Conservation (phyloP, 1,140 invertebrate species). For the Pygmarrhopalites habei region DNA sequence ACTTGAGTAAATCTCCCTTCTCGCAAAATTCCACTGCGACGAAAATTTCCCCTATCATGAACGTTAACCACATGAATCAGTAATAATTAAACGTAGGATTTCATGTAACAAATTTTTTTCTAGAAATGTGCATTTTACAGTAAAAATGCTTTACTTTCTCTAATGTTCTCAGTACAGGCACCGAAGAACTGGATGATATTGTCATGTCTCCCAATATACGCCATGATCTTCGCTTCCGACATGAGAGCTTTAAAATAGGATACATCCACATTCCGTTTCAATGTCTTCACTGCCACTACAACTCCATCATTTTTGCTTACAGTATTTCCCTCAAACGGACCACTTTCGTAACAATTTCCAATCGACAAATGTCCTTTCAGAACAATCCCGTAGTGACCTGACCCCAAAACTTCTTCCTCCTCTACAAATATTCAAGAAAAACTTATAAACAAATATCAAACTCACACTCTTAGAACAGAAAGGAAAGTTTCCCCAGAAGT, state of each 20-base stretch:
- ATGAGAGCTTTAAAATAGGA: slow-evolving; percentile 3
- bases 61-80: background rate
- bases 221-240: slow-evolving; percentile 9
- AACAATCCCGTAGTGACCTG: too few species aligned
- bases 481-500: too few species aligned
- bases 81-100: background rate
- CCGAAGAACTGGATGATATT: slow-evolving; percentile 13
- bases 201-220: slow-evolving; percentile 6
- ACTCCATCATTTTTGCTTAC: too few species aligned
- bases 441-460: too few species aligned
- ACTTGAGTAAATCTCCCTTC: background rate
- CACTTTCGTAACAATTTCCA: background rate
- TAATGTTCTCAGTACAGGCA: slow-evolving; percentile 10
- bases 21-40: background rate
- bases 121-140: background rate
- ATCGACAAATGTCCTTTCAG: too few species aligned
- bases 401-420: too few species aligned
- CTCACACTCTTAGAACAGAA: too few species aligned
- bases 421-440: too few species aligned
- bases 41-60: background rate
- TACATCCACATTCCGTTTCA: background rate
- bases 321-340: too few species aligned
- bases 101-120: background rate
- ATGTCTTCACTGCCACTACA: slow-evolving; percentile 12
- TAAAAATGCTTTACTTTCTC: slow-evolving; percentile 1